Evolutionary conservation across 64 coral and sea anemone species (phyloP).

Genomic region (Stylophora pistillata): DNA sequence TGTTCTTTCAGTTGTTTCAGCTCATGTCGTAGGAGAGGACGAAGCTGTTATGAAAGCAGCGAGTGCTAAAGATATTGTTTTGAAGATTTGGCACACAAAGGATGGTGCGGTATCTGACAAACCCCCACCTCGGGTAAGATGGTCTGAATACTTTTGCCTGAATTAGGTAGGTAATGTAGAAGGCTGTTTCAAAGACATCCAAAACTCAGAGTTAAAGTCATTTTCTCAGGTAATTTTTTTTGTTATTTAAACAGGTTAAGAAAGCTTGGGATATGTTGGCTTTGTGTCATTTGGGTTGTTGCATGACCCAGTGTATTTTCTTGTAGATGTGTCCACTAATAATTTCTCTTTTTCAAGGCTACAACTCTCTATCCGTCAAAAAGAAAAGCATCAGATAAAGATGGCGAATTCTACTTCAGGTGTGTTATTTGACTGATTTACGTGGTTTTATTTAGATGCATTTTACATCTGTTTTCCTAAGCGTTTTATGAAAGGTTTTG

Average conservation of each 20-base stretch:
- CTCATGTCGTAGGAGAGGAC: conserved; percentile 88
- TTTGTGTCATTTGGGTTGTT: too few species aligned
- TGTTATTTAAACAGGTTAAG: too few species aligned
- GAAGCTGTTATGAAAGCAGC: conserved; percentile 71
- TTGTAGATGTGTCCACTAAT: neutral
- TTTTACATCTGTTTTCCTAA: too few species aligned
- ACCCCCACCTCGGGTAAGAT: conserved; percentile 78
- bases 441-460: neutral
- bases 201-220: too few species aligned
- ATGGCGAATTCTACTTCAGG: conserved; percentile 87
- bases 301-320: too few species aligned
- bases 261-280: too few species aligned
- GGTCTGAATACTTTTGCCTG: neutral
- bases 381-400: conserved; percentile 63
- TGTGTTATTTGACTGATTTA: neutral
- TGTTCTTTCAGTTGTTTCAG: conserved; percentile 63
- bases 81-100: conserved; percentile 91
- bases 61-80: conserved; percentile 84
- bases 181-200: too few species aligned
- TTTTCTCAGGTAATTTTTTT: too few species aligned
- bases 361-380: conserved; percentile 84
- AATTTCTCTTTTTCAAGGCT: conserved; percentile 56
- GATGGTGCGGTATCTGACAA: conserved; percentile 71
- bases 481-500: neutral
- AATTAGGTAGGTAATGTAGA: too few species aligned